Percentiles rank a stretch among this genome's conserved stretches.
These are phyloP conservation scores for Alosa sapidissima DNA, from an alignment of 2,797 vertebrate species.

Conservation along the genomic window DNA sequence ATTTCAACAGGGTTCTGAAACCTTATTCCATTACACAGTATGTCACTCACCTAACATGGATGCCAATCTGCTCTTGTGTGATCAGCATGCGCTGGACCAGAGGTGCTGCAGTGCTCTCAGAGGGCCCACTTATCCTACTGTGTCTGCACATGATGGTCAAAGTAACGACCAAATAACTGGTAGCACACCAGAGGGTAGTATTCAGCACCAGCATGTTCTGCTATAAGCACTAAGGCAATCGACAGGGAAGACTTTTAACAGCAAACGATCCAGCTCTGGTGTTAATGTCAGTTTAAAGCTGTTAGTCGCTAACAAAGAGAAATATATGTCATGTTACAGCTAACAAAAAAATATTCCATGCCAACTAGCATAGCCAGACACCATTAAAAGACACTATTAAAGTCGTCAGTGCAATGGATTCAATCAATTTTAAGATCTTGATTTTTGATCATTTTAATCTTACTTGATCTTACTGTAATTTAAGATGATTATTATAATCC, in stretches of 20 bases:
- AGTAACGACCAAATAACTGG: not conserved
- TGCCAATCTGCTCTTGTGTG: not conserved
- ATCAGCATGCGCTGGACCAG: not conserved
- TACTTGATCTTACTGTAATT: no score
- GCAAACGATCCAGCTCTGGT: no score
- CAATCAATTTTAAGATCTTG: not conserved
- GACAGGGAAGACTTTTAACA: not conserved
- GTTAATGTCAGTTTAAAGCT: no score
- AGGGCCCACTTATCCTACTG: not conserved
- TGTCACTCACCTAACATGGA: not conserved
- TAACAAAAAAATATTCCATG: not conserved
- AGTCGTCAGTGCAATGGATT: not conserved
- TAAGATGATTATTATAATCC: no score
- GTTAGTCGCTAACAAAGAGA: not conserved
- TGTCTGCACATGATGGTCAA: not conserved
- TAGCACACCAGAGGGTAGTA: not conserved
- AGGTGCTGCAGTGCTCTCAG: not conserved
- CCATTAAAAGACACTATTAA: not conserved
- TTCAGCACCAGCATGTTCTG: not conserved
- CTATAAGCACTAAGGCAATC: not conserved
- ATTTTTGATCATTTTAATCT: no score
- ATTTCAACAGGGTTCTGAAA: not conserved
- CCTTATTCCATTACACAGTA: not conserved
- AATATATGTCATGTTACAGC: not conserved
- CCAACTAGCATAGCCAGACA: not conserved